Conservation (phyloP, 2,888 invertebrate species). For the Neocrepidodera transversa region DNA sequence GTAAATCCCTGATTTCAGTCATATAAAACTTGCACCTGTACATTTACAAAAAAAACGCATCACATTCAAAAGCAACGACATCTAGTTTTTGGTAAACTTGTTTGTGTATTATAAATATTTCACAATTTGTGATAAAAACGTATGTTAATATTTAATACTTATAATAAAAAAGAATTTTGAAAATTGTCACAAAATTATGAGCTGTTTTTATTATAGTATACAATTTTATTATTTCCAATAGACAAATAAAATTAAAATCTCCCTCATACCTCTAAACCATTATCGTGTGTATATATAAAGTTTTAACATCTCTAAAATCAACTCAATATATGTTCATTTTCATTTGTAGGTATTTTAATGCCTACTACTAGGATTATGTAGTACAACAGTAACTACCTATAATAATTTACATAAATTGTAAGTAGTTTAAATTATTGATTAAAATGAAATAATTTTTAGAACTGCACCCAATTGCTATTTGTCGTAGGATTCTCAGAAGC, state of each 20-base stretch:
- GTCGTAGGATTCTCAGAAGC: conserved; percentile 48
- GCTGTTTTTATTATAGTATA: neutral
- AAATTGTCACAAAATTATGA: neutral
- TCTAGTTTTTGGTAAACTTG: too few relatives aligned
- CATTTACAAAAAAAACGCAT: neutral
- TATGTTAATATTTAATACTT: too few relatives aligned
- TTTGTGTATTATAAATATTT: neutral
- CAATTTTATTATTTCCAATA: too few relatives aligned
- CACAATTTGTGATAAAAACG: neutral
- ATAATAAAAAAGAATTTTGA: too few relatives aligned
- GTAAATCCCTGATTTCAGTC: conserved; percentile 16
- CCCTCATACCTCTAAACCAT: neutral
- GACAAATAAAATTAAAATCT: neutral
- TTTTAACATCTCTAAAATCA: neutral
- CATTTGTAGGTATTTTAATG: neutral
- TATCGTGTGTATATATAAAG: neutral
- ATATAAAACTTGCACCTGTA: neutral
- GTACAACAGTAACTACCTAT: neutral
- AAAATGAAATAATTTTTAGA: conserved; percentile 47
- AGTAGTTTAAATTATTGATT: neutral
- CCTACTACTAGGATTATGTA: conserved; percentile 5
- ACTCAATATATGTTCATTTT: conserved; percentile 1
- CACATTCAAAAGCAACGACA: neutral
- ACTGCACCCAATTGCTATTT: conserved; percentile 60
- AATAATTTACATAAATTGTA: conserved; percentile 1